These are phyloP conservation scores for Antheraea yamamai DNA, from an alignment of 2,888 invertebrate genomes.

Conservation along the genomic window DNA sequence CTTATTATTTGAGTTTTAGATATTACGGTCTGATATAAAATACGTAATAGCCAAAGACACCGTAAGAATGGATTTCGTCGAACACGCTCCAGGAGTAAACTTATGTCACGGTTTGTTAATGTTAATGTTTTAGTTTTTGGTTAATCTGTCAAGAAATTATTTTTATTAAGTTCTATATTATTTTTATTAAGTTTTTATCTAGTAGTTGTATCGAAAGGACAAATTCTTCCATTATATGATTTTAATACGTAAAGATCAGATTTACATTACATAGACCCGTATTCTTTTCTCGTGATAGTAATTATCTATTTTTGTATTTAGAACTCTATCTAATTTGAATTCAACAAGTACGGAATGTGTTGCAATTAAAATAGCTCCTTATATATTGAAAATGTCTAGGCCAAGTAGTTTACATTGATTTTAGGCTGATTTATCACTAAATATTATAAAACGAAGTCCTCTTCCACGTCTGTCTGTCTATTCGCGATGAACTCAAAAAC, in stretches of 20 bases:
- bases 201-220: no score
- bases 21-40: slow-evolving; percentile 33
- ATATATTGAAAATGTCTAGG: background rate
- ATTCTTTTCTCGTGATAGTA: background rate
- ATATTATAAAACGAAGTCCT: no score
- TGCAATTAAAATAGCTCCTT: background rate
- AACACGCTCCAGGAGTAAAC: slow-evolving; percentile 76
- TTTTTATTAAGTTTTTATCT: no score
- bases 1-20: slow-evolving; percentile 49
- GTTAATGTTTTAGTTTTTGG: slow-evolving; percentile 64
- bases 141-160: slow-evolving; percentile 23
- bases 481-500: no score
- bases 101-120: slow-evolving; percentile 76
- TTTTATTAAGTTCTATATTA: background rate
- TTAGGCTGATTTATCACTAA: no score
- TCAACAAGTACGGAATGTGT: background rate
- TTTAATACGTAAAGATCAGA: background rate
- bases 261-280: background rate
- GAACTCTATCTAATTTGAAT: background rate
- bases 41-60: slow-evolving; percentile 40
- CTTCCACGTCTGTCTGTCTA: no score
- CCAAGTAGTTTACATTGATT: no score
- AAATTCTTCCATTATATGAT: background rate
- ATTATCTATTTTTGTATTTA: background rate
- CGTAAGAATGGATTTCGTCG: slow-evolving; percentile 68